Base-by-base conservation (phyloP, 2,888 invertebrate species). In the Cantharis rufa region DNA sequence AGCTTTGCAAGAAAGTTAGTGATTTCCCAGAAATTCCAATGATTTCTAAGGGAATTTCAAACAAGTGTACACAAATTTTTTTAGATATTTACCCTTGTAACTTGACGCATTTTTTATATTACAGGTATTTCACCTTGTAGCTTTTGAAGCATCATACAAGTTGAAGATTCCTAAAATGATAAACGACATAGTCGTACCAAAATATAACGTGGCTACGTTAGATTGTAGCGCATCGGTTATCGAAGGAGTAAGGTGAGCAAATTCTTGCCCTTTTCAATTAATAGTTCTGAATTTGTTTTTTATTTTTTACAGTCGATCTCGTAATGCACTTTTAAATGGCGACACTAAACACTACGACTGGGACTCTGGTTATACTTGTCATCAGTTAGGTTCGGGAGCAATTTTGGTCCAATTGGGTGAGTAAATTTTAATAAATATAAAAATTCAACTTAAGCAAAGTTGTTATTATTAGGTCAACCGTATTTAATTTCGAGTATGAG, bases 311-410 rank as follows among this genome's bases (percentile, higher is more conserved):
- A 93, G 93, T 85, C 94, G 99, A 11, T 94, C 95, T 69, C 92
- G 98, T 81, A 98, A 99, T 90, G 96, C 98, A 0, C 91, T 99
- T 11, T 91, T 99, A 77, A 98, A 99, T 90, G 99, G 99, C 13
- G 97, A 99, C 88, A 96, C 93, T 73, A 92, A 94, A 84, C 94
- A 96, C 89, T 99, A 99, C 89, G 98, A 99, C 90, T 99, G 98
- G 98, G 99, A 99, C 89, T 96, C 95, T 73, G 98, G 98, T 80
- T 99, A 98, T 89, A 98, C 98, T 4, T 98, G 98, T 88, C 98
- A 98, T 90, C 98, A 98, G 89, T 90, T 97, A 79, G 97, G 97
- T 82, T 95, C 96, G 81, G 98, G 99, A 76, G 94, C 96, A 82
- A 98, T 99, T 86, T 92, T 97, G 83, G 95, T 99, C 79, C 98